Evolutionary conservation across 2,113 vertebrate species (phyloP).

Genomic region (Pterocles gutturalis): DNA sequence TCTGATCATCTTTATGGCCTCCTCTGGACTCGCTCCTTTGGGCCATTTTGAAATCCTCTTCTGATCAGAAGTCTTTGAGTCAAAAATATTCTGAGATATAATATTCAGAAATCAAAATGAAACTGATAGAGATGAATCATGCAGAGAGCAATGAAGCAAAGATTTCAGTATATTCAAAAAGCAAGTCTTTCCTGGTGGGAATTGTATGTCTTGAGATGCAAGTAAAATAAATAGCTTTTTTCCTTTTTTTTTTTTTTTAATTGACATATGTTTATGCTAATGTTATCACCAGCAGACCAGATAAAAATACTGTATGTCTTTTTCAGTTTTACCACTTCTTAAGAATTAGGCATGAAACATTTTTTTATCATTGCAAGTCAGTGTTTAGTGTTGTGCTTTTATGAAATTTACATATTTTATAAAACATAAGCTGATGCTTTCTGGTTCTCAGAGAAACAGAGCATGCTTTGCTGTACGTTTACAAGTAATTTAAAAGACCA

Average conservation of each 20-base stretch:
- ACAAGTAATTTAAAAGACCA: background rate
- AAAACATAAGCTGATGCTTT: background rate
- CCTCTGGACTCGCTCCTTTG: background rate
- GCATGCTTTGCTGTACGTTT: background rate
- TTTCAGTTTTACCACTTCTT: background rate
- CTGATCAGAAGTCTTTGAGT: background rate
- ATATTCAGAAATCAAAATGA: background rate
- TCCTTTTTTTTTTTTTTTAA: background rate
- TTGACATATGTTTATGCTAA: background rate
- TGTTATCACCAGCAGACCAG: background rate
- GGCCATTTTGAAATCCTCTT: background rate
- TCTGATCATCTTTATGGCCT: too few relatives aligned
- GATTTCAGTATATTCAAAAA: background rate
- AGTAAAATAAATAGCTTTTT: background rate
- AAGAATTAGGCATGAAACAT: background rate
- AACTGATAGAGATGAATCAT: background rate
- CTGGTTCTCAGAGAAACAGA: background rate
- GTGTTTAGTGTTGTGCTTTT: background rate
- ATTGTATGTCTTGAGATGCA: background rate
- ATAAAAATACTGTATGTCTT: background rate
- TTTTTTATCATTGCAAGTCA: background rate
- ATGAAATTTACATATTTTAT: background rate
- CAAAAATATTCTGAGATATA: background rate
- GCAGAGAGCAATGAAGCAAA: background rate
- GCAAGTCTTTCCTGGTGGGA: background rate